A percentile compares a stretch with the other conserved stretches of the same genome.
Conservation (phyloP, 2,113 vertebrate species). For the Laticauda laticaudata region DNA sequence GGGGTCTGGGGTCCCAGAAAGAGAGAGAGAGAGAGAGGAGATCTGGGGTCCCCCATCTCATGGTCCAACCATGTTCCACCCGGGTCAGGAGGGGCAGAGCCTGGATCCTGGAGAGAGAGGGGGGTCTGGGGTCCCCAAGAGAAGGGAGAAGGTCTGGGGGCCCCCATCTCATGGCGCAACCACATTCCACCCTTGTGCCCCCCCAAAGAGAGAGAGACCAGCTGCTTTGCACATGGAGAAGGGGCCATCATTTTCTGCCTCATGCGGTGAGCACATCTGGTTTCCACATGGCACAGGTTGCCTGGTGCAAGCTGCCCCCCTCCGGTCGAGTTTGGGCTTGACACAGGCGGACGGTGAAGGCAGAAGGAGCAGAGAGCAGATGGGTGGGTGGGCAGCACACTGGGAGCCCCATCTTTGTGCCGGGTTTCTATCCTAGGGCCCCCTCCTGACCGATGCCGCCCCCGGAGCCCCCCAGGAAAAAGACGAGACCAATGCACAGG, state of each 20-base stretch:
- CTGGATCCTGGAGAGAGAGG: too few species aligned
- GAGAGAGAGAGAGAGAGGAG: too few species aligned
- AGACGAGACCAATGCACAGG: constrained; percentile 67
- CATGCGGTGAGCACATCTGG: not conserved
- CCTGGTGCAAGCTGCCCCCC: not conserved
- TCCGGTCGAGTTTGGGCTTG: not conserved
- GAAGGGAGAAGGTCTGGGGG: not conserved
- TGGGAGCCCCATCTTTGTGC: not conserved
- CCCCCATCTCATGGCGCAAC: not conserved
- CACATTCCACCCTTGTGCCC: not conserved
- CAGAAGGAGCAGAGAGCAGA: not conserved
- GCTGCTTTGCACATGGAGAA: not conserved
- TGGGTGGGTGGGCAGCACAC: not conserved
- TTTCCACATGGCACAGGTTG: too few species aligned
- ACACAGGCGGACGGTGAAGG: accelerated
- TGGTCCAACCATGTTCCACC: too few species aligned
- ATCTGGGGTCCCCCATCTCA: too few species aligned
- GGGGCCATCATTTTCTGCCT: not conserved
- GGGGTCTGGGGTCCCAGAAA: too few species aligned
- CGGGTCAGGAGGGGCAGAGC: too few species aligned
- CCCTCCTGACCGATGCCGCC: constrained; percentile 74
- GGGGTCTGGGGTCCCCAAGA: too few species aligned
- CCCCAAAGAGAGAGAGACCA: too few species aligned
- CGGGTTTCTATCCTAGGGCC: constrained; percentile 66
- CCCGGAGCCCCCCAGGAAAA: constrained; percentile 88